A percentile compares a stretch with the other conserved stretches of the same genome.
phyloP scores from a whole-genome alignment of 2,888 invertebrate genomes.

The Sabatieria punctata region DNA sequence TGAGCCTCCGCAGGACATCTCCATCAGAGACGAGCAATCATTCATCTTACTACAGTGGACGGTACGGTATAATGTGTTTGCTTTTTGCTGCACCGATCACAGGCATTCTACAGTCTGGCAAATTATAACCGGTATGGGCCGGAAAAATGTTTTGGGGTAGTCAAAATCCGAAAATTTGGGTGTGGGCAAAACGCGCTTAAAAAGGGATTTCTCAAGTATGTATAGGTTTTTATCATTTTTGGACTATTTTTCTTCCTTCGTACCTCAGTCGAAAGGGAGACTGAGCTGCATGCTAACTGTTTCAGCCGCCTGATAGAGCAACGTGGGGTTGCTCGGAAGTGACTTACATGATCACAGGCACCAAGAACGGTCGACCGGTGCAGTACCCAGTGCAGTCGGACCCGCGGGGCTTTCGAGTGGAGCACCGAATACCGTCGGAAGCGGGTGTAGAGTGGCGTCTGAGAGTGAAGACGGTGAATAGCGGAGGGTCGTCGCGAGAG shows the following conservation, averaged over 20 bases:
- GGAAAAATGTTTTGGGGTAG: too few relatives aligned
- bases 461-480: constrained; percentile 4
- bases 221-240: too few relatives aligned
- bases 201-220: too few relatives aligned
- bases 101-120: too few relatives aligned
- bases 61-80: too few relatives aligned
- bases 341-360: constrained; percentile 6
- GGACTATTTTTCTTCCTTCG: too few relatives aligned
- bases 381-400: constrained; percentile 7
- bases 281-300: not conserved
- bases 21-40: not conserved
- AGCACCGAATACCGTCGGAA: constrained; percentile 7
- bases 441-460: constrained; percentile 8
- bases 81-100: too few relatives aligned
- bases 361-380: constrained; percentile 3
- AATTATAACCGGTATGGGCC: too few relatives aligned
- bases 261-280: too few relatives aligned
- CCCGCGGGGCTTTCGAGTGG: constrained; percentile 7
- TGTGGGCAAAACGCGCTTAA: too few relatives aligned
- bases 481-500: constrained; percentile 6
- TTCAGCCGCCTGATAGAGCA: constrained; percentile 8
- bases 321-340: constrained; percentile 10
- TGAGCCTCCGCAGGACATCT: constrained; percentile 6
- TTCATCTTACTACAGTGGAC: too few relatives aligned
- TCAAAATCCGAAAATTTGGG: too few relatives aligned